Evolutionary conservation across 2,113 vertebrate species (phyloP), one percentile per base, ranked within the genome.

Genomic region (Polypterus bichir): DNA sequence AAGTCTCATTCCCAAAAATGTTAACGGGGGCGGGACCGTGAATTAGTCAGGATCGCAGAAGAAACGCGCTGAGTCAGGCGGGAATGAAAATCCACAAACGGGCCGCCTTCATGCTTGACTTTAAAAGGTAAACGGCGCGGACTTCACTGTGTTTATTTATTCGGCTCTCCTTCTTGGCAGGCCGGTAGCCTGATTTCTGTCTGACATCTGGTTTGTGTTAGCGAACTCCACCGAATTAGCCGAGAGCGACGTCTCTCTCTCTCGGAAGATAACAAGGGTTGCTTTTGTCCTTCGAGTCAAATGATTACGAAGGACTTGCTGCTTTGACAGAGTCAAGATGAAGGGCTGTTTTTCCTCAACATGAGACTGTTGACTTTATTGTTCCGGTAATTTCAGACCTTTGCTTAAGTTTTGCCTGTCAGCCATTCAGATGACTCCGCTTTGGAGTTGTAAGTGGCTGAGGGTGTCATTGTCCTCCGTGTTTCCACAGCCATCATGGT

Each of bases 191-290:
- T 60, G 57, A 61, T 78, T 61, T 44, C 2, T 1, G 49, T 49
- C 67, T 63, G 71, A 76, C 84, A 76, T 84, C 78, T 84, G 82
- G 78, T 69, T 77, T 72, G 49, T 62, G 77, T 84, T 80, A 80
- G 65, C 47, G 11, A 64, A 61, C 63, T 69, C 59, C 46, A 65
- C 63, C 76, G 75, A 81, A 65, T 76, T 68, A 63, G 65, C 65
- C 58, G 46, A 59, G 27, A 27, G 27, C 27, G 27, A 27, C 27
- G 53, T 54, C 53, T 54, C 9, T 54, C 9, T 54, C 62, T 59
- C 54, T 56, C 56, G 62, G 61, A 62, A 61, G 66, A 64, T 61
- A 69, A 70, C 71, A 72, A 65, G 69, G 53, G 68, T 67, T 70
- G 73, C 72, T 74, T 74, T 74, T 74, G 72, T 74, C 59, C 65